Evolutionary conservation across 2,888 invertebrate species (phyloP), one percentile per base, ranked within the genome.

Genomic region (Pyrochroa serraticornis): DNA sequence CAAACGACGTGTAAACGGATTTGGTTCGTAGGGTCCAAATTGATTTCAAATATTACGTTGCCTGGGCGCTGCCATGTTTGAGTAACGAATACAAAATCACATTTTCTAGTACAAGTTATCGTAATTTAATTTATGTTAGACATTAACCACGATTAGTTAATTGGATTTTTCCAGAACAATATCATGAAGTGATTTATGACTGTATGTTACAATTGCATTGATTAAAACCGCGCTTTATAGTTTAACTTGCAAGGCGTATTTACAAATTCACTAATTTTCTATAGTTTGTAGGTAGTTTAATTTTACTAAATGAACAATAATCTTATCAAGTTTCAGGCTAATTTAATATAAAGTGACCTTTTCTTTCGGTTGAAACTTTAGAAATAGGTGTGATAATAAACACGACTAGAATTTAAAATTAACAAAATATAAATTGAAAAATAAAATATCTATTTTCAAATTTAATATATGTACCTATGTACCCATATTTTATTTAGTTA

Each of bases 401-500:
- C 62, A 60, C 49, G 51, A 58, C 43, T 60, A 62, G 64, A 58
- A 39, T 50, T 60, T 31, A 60, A 60, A 59, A 60, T 57, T 66
- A 69, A 67, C 65, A 65, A 64, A 66, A 62, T 64, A 69, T 62
- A 67, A 60, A 64, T 51, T 49, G 38, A 66, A 68, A 65, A 69
- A 69, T 2, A 22, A 22, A 22, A 22, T 22, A 22, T 71, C 69
- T 72, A 73, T 72, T 74, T 74, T 72, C 63, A 71, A 73, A 74
- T 70, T 72, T 67, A 60, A 65, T 66, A 66, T 66, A 72, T 72
- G 72, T 72, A 72, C 70, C 60, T 61, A 68, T 69, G 73, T 74
- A 70, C 68, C 70, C 67, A 70, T 72, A 72, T 73, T 71, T 72
- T 71, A 71, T 72, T 72, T 73, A 73, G 71, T 71, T 72, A 74